phyloP scores from a whole-genome alignment of 2,797 vertebrate species.

The Arrhamphus sclerolepis region DNA sequence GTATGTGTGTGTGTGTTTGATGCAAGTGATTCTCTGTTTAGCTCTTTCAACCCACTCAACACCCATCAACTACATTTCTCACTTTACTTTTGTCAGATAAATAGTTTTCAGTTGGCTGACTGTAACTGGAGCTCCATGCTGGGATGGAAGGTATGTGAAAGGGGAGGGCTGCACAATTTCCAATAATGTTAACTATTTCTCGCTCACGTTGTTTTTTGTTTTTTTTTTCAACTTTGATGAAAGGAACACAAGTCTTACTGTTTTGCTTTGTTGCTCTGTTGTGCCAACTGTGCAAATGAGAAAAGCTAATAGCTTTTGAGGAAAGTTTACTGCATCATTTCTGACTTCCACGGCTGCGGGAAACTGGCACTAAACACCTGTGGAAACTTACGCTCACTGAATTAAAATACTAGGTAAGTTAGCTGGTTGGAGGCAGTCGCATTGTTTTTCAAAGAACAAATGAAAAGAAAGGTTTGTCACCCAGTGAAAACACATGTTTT shows the following conservation, averaged over 20 bases:
- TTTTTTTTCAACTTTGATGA: conserved; percentile 8
- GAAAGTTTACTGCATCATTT: too few species aligned
- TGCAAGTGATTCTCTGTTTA: conserved; percentile 40
- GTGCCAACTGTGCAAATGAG: neutral
- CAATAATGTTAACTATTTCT: conserved; percentile 13
- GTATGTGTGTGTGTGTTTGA: conserved; percentile 7
- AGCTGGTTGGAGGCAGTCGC: too few species aligned
- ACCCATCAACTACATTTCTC: conserved; percentile 20
- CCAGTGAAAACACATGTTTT: too few species aligned
- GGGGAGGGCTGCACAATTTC: neutral
- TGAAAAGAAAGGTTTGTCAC: too few species aligned
- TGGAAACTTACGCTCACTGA: too few species aligned
- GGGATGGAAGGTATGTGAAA: conserved; percentile 13
- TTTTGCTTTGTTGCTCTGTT: conserved; percentile 4
- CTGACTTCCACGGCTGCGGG: too few species aligned
- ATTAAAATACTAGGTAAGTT: too few species aligned
- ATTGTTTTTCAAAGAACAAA: too few species aligned
- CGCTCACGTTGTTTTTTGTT: conserved; percentile 6
- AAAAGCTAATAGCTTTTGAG: too few species aligned
- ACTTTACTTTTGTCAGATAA: conserved; percentile 27
- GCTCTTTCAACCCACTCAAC: conserved; percentile 34
- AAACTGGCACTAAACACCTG: too few species aligned
- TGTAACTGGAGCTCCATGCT: conserved; percentile 17
- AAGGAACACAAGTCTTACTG: conserved; percentile 21
- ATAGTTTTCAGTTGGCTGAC: conserved; percentile 17